Base-by-base conservation (phyloP, 2,888 invertebrate genomes). In the Cataglyphis cursor region DNA sequence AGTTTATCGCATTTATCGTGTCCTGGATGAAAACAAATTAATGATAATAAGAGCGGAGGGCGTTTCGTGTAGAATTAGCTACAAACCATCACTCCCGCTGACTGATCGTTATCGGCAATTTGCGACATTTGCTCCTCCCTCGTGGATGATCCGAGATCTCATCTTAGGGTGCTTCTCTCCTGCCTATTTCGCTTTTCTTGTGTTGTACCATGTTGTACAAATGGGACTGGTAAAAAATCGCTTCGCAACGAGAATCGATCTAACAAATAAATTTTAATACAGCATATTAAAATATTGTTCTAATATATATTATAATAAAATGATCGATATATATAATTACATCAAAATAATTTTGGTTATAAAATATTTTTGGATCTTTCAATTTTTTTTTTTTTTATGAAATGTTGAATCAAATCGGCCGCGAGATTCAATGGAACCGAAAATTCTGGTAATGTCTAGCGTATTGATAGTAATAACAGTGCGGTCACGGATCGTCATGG, bases 71-170 rank as follows among this genome's bases (percentile, higher is more conserved):
- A 57, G 83, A 83, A 90, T 90, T 85, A 84, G 81, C 44, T 83
- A 57, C 83, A 66, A 90, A 90, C 86, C 73, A 84, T 78, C 83
- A 61, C 59, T 87, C 87, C 87, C 24, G 86, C 51, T 74, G 59
- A n/a, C 35, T 76, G 90, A 90, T 91, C 88, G 89, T 90, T 90
- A 91, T 91, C 91, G 90, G 65, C 86, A 92, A 91, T 91, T 92
- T 90, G 88, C 61, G 84, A 89, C 82, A 66, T 83, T 86, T 83
- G 83, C 80, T 82, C 65, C 72, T 88, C 57, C 74, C 59, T 86
- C 51, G 51, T 51, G 51, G 51, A 81, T 81, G 73, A 83, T 68
- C 18, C 72, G 83, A 76, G 75, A 74, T 81, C 82, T 66, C 83
- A 76, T 83, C 81, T 28, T 59, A 59, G 82, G 61, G 57, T 35